Base-by-base conservation (phyloP, 2,113 vertebrate species). In the Chamaea fasciata region DNA sequence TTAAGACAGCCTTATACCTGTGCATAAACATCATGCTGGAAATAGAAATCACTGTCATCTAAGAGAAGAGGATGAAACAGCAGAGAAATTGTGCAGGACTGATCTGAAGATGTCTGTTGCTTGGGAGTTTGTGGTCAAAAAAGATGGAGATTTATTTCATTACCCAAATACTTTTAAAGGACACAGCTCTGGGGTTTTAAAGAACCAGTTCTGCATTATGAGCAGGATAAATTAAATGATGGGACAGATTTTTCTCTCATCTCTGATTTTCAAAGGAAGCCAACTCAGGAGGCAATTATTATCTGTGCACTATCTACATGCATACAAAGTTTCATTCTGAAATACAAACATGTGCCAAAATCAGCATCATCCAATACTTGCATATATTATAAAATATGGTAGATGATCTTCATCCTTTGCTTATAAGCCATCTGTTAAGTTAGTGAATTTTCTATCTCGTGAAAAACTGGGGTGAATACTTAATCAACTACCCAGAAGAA, bases 1-100 rank as follows among this genome's bases (percentile, higher is more conserved):
- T 91, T 85, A 90, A 70, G 79, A 86, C 68, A n/a, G 64, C 56
- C 83, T 88, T 74, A 55, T 85, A 96, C 79, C 91, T 93, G 57
- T 42, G 41, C 79, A 90, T 70, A 94, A 95, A 80, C 74, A 94
- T 18, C 42, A 83, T 24, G 42, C 33, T 93, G 60, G 41, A 90
- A 89, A 92, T 92, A 74, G 30, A 85, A 94, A 77, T 42, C 17
- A 49, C 4, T 3, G 33, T 52, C 67, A 77, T 53, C 67, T 85
- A 57, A 80, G 67, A 91, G 71, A 80, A 87, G 42, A 81, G 22
- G 27, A 37, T 78, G 78, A 85, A 94, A 80, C 9, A 73, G 31
- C 46, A 90, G 50, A 88, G 67, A 76, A 91, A 84, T 50, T 60
- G 53, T 41, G 19, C 73, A 84, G 77, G 65, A 60, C n/a, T 71